Conservation (phyloP, 2,797 vertebrate species). For the Trachops cirrhosus region DNA sequence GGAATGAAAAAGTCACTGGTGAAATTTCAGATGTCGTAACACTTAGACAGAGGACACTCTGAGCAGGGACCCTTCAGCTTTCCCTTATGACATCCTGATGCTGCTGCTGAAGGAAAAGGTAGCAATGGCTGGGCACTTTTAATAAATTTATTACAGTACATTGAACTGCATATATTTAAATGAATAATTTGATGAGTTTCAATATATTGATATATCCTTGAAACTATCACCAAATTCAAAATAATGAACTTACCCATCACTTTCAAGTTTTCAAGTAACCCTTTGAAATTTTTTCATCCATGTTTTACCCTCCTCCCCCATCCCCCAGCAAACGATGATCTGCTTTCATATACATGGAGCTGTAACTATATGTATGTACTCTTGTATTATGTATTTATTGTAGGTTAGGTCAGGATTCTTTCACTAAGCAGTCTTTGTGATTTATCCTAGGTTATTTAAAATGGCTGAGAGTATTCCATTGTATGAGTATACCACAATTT, state of each 20-base stretch:
- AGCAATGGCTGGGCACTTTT: neutral
- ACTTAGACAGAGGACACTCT: neutral
- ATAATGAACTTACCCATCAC: neutral
- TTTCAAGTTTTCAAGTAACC: neutral
- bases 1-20: neutral
- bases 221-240: constrained; percentile 33
- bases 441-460: neutral
- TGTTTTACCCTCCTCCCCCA: neutral
- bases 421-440: neutral
- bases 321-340: neutral
- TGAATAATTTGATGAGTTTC: neutral
- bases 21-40: neutral
- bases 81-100: neutral
- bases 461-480: neutral
- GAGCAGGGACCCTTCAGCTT: neutral
- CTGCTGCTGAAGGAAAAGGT: neutral
- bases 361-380: neutral
- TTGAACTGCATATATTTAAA: neutral
- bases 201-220: neutral
- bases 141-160: neutral
- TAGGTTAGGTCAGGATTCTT: neutral
- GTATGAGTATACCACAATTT: neutral
- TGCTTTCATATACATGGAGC: neutral
- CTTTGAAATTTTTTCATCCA: neutral
- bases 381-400: neutral